Evolutionary conservation across 37 sponge, comb jelly and placozoan genomes (phyloP), one percentile per base, ranked within the genome.

Genomic region (Lycopodina hypogea): DNA sequence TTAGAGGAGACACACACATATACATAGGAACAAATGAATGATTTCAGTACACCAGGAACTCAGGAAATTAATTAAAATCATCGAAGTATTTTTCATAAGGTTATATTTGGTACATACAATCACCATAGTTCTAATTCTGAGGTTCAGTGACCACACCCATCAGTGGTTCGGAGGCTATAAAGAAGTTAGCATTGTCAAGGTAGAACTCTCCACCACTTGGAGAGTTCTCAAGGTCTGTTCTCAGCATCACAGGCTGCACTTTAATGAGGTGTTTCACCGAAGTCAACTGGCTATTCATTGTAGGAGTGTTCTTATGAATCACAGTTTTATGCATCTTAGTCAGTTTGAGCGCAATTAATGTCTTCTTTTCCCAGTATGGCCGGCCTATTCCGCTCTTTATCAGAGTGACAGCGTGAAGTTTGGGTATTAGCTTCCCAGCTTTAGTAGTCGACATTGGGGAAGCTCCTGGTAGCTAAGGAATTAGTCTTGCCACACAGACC

Each of bases 301-400:
- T 81, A 8, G 94, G 89, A 19, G 82, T 84, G 62, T 91, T 94
- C 83, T 94, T 94, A 57, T 91, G 93, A 42, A 87, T 74, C 19
- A 90, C 74, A 40, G 88, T 88, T 45, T 84, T 70, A 29, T 90
- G 88, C 71, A 91, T 19, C 67, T 91, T 94, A 9, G 72, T 83
- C 41, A 94, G 62, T 11, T 81, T 86, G 51, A 94, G 83, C 1
- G 82, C 89, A 21, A 87, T 68, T 39, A 94, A 65, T 2, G 94
- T 88, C 52, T 77, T 76, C 65, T 87, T 91, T 75, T 87, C 85
- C 92, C 92, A 91, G 68, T 87, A 81, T 18, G 94, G 92, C 28
- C 78, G 63, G n/a, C 94, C 84, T 78, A 91, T 94, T 9, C 84
- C 78, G 68, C 94, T 94, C 21, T 86, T 80, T 26, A 91, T 83